phyloP scores from a whole-genome alignment of 2,113 vertebrate genomes.

The Megaleporinus macrocephalus region DNA sequence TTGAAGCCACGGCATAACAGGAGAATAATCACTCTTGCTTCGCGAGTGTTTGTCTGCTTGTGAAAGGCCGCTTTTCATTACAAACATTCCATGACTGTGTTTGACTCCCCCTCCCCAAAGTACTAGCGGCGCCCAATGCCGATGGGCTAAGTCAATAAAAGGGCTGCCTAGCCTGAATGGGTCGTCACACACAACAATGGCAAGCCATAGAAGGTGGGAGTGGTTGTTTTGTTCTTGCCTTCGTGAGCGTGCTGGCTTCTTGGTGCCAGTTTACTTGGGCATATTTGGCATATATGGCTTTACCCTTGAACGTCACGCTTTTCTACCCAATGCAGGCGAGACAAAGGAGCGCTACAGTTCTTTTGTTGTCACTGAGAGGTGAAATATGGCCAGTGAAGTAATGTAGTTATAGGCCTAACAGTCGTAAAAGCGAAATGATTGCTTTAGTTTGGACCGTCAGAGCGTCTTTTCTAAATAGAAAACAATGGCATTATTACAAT shows the following conservation, averaged over 20 bases:
- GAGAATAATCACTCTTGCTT: background rate
- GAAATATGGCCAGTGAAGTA: background rate
- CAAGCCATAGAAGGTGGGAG: slow-evolving; percentile 65
- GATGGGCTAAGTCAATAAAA: slow-evolving; percentile 31
- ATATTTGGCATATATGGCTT: slow-evolving; percentile 7
- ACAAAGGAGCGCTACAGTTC: background rate
- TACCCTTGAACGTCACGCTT: background rate
- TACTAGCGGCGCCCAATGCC: background rate
- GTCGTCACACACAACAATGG: slow-evolving; percentile 65
- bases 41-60: background rate
- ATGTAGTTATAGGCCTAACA: background rate
- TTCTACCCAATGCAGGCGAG: background rate
- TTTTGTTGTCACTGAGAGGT: slow-evolving; percentile 32
- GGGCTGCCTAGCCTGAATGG: slow-evolving; percentile 37
- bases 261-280: background rate
- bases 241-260: slow-evolving; percentile 17
- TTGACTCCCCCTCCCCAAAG: slow-evolving; percentile 26
- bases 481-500: background rate
- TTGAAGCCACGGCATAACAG: background rate
- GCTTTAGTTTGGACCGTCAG: background rate
- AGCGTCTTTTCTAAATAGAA: background rate
- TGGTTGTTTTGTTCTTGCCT: slow-evolving; percentile 67
- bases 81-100: slow-evolving; percentile 6
- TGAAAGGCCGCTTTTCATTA: slow-evolving; percentile 19
- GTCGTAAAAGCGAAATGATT: background rate